Evolutionary conservation across 2,113 vertebrate species (phyloP).

Genomic region (Heteronetta atricapilla): DNA sequence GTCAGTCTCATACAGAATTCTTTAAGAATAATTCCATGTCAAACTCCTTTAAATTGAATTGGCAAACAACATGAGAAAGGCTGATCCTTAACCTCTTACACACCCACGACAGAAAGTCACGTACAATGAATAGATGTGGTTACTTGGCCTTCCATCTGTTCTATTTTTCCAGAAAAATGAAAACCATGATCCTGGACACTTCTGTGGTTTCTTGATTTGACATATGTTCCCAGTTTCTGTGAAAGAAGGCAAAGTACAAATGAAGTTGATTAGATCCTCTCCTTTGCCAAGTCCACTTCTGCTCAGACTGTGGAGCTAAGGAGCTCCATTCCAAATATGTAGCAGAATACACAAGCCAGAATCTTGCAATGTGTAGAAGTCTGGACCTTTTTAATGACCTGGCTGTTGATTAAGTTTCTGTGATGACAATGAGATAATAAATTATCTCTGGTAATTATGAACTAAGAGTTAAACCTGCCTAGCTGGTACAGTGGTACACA

Average conservation of each 20-base stretch:
- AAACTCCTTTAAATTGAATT: background rate
- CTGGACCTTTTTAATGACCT: background rate
- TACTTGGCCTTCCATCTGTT: background rate
- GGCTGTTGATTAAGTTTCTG: slow-evolving; percentile 24
- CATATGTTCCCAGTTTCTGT: slow-evolving; percentile 5
- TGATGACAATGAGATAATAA: slow-evolving; percentile 9
- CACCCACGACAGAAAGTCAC: background rate
- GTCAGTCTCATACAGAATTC: background rate
- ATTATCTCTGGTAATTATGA: slow-evolving; percentile 26
- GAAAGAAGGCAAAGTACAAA: slow-evolving; percentile 17
- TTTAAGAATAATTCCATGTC: background rate
- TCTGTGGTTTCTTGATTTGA: slow-evolving; percentile 8
- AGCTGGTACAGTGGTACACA: background rate
- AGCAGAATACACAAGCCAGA: background rate
- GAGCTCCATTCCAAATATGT: background rate
- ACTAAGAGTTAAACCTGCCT: background rate
- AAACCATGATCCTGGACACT: background rate
- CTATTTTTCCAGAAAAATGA: slow-evolving; percentile 16
- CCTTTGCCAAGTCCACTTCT: background rate
- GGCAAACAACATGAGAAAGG: background rate
- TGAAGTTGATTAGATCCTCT: slow-evolving; percentile 9
- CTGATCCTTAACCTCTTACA: background rate
- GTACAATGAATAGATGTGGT: background rate
- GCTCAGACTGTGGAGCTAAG: background rate
- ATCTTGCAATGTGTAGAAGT: background rate